Percentiles rank a stretch among this genome's conserved stretches.
phyloP scores from a whole-genome alignment of 2,888 invertebrate genomes.

The Chorisops tibialis region DNA sequence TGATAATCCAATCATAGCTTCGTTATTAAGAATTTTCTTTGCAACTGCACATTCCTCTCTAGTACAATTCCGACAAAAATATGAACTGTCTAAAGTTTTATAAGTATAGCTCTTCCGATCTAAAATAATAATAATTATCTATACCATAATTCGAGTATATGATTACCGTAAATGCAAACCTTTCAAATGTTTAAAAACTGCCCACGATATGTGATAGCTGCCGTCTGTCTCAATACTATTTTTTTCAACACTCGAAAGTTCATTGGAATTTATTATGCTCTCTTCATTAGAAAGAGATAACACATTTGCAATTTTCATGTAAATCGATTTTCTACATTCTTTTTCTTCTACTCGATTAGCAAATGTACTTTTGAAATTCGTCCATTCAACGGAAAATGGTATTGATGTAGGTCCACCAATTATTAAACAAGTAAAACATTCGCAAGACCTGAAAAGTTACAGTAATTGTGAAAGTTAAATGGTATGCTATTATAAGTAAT shows the following conservation, averaged over 20 bases:
- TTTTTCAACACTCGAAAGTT: no score
- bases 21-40: constrained; percentile 49
- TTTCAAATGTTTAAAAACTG: constrained; percentile 49
- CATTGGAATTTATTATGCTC: no score
- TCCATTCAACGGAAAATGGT: background rate
- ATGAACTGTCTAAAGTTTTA: constrained; percentile 31
- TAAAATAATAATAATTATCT: constrained; percentile 26
- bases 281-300: no score
- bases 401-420: constrained; percentile 39
- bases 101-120: constrained; percentile 47
- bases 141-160: background rate
- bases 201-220: constrained; percentile 50
- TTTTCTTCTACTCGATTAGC: constrained; percentile 47
- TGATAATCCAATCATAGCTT: constrained; percentile 47
- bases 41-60: constrained; percentile 48
- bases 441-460: constrained; percentile 43
- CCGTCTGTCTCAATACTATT: background rate
- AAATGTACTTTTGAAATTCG: constrained; percentile 47
- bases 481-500: constrained; percentile 32
- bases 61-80: constrained; percentile 47
- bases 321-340: no score
- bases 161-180: constrained; percentile 33
- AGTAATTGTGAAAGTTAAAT: background rate
- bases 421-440: constrained; percentile 50
- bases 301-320: no score